Conservation (phyloP, 2,797 vertebrate genomes). For the Oreonectes daqikongensis region DNA sequence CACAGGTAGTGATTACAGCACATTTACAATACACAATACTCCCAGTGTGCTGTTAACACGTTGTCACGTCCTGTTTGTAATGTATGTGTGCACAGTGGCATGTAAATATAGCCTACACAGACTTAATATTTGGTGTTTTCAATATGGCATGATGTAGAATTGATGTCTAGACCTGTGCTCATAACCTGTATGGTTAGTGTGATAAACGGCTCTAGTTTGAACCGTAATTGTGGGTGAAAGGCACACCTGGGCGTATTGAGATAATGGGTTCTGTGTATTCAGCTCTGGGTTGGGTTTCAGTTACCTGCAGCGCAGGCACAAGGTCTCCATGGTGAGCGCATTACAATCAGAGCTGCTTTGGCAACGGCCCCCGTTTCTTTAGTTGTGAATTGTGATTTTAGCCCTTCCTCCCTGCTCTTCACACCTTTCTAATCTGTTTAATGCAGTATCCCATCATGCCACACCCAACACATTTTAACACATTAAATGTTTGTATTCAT, state of each 20-base stretch:
- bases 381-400: conserved; percentile 44
- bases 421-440: conserved; percentile 47
- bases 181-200: conserved; percentile 23
- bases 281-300: conserved; percentile 58
- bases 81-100: neutral
- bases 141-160: neutral
- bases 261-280: conserved; percentile 62
- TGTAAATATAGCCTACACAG: neutral
- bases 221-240: conserved; percentile 41
- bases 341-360: conserved; percentile 60
- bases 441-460: conserved; percentile 25
- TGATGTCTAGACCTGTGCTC: neutral
- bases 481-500: neutral
- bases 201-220: conserved; percentile 44
- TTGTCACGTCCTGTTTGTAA: neutral
- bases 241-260: conserved; percentile 52
- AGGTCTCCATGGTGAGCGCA: conserved; percentile 64
- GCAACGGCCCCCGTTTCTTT: conserved; percentile 52
- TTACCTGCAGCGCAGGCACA: conserved; percentile 60
- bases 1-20: neutral
- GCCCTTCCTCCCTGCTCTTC: conserved; percentile 16
- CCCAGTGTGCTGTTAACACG: neutral
- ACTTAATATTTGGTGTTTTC: neutral
- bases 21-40: neutral
- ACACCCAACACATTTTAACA: conserved; percentile 5